Evolutionary conservation across 1,140 invertebrate genomes (phyloP), one percentile per base, ranked within the genome.

Genomic region (Cotesia chilonis): DNA sequence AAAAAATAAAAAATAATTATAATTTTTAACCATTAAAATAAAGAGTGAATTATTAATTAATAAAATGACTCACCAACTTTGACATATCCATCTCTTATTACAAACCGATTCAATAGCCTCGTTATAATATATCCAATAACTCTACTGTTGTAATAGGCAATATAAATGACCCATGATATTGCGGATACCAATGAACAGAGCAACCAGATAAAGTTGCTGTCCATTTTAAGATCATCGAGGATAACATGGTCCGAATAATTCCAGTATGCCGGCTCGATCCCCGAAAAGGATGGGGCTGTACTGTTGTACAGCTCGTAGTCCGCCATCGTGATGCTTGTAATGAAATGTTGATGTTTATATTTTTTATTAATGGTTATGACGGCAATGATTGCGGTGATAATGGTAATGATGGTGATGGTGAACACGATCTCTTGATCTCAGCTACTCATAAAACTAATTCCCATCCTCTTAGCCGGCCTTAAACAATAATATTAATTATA

Each of bases 81-180:
- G 78, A 98, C 92, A 86, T 95, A 94, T 75, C 95, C 95, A 82
- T 93, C 90, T 84, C 91, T 91, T 76, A 94, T 92, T 80, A 95
- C 91, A 85, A 98, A 94, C 81, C 91, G 91, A 87, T 98, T 98
- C 28, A 96, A 89, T 61, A 98, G 88, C 85, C 93, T 93, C 35
- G 96, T 98, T 68, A 98, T 87, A 80, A 98, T 91, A 79, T 94
- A 94, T 41, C 96, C 97, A 71, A 96, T 89, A 4, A 98, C 90
- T 75, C 97, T 90, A 35, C 96, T 98, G 85, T 98, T 97, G 87
- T 98, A 98, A 87, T 96, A 98, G 9, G 95, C 94, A 78, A 97
- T 94, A 87, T 98, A 98, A 75, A 96, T 92, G 41, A 97, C 92
- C 96, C 96, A 98, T 36, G 90, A 88, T 78, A 96, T 93, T 12